Evolutionary conservation across 2,888 invertebrate species (phyloP), one percentile per base, ranked within the genome.

Genomic region (Euplexia lucipara): DNA sequence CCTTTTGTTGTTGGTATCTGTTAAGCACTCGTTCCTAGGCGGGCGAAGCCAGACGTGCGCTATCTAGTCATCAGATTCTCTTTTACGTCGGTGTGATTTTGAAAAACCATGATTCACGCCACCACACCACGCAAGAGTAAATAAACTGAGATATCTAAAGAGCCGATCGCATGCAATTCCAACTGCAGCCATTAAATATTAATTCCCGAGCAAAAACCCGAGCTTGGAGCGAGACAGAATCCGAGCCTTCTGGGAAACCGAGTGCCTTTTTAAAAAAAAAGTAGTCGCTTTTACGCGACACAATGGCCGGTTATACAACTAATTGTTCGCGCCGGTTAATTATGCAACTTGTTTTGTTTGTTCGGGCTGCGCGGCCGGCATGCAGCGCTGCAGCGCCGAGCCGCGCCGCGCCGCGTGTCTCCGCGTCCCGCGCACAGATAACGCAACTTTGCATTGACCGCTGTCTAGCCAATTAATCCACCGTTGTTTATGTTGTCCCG

Each of bases 281-380:
- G 87, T 84, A 81, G 85, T 85, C 86, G 86, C 88, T 86, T 88
- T 88, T 87, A 84, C 83, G 86, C 90, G 88, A 90, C 91, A 93
- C 92, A 91, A 91, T 90, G 85, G 88, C 88, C 87, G 88, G 90
- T 91, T 92, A 91, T 90, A 92, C 92, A 93, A 92, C 91, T 92
- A 93, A 93, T 92, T 92, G 89, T 91, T 90, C 90, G 88, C 89
- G 87, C 88, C 88, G 88, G 88, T 89, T 93, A 92, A 92, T 93
- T 92, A 92, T 92, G 88, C 89, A 88, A 84, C 83, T 83, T 78
- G 88, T 86, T 90, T 86, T 91, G 88, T 91, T 92, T 90, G 88
- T 81, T 77, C 72, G 85, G 81, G 84, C 77, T 81, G 78, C 83
- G 81, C 81, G 80, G 81, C 60, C 20, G 12, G 42, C 42, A 12